A percentile compares a stretch with the other conserved stretches of the same genome.
These are phyloP conservation scores for Polyommatus iphigenia DNA, from an alignment of 2,888 invertebrate species.

Conservation along the genomic window DNA sequence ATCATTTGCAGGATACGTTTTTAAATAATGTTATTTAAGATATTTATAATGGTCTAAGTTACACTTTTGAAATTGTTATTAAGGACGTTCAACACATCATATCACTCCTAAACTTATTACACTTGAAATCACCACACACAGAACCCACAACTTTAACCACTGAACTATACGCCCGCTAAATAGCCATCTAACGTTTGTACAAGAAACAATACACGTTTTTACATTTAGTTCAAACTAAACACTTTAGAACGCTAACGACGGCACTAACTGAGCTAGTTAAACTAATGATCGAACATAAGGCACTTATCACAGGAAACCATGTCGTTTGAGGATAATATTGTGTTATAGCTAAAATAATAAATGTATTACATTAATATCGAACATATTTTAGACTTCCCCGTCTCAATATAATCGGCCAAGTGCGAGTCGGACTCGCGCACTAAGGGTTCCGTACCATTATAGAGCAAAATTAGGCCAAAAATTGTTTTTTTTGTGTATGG, in stretches of 20 bases:
- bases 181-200: not conserved
- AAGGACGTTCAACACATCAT: too few relatives aligned
- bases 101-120: not conserved
- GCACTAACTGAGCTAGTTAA: not conserved
- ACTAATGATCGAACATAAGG: constrained; percentile 2
- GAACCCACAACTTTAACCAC: not conserved
- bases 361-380: not conserved
- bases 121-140: not conserved
- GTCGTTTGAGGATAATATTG: not conserved
- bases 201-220: not conserved
- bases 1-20: too few relatives aligned
- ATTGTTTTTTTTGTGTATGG: too few relatives aligned
- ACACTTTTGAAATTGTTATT: too few relatives aligned
- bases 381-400: not conserved
- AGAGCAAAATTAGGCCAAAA: too few relatives aligned
- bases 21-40: too few relatives aligned
- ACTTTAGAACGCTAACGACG: not conserved
- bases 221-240: not conserved
- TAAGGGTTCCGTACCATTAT: too few relatives aligned
- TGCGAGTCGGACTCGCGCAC: too few relatives aligned
- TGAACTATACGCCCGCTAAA: not conserved
- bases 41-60: too few relatives aligned
- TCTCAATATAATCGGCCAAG: too few relatives aligned
- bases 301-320: not conserved
- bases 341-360: not conserved